A percentile compares a stretch with the other conserved stretches of the same genome.
Conservation (phyloP, 2,797 vertebrate species). For the Diglossa cyanea region DNA sequence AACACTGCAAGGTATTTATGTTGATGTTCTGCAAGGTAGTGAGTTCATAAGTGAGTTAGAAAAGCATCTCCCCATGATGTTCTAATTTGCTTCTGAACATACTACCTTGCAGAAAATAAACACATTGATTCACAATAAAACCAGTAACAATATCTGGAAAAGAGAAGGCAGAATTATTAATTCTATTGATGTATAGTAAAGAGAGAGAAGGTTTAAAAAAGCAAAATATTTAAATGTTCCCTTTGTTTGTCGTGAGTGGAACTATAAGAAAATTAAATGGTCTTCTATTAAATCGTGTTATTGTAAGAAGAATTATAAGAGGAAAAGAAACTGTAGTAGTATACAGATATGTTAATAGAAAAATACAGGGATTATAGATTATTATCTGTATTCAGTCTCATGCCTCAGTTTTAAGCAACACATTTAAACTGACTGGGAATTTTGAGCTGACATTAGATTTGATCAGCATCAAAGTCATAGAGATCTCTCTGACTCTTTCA, state of each 20-base stretch:
- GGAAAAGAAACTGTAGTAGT: not conserved
- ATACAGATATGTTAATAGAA: not conserved
- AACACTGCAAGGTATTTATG: not conserved
- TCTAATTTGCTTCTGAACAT: not conserved
- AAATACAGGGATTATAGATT: not conserved
- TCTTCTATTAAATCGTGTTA: not conserved
- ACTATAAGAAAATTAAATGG: not conserved
- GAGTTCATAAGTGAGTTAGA: not conserved
- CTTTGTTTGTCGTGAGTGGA: not conserved
- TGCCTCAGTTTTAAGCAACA: not conserved
- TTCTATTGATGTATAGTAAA: not conserved
- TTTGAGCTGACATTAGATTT: not conserved
- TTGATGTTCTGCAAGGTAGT: not conserved
- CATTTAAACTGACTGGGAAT: not conserved
- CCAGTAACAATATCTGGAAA: not conserved
- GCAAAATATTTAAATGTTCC: not conserved
- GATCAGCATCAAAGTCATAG: not conserved
- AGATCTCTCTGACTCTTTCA: not conserved
- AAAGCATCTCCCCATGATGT: not conserved
- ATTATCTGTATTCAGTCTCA: not conserved
- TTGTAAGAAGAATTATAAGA: not conserved
- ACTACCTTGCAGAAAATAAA: not conserved
- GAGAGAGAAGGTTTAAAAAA: not conserved
- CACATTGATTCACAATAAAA: not conserved
- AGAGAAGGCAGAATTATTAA: not conserved